Conservation (phyloP, 2,113 vertebrate species). For the Eclectus roratus region DNA sequence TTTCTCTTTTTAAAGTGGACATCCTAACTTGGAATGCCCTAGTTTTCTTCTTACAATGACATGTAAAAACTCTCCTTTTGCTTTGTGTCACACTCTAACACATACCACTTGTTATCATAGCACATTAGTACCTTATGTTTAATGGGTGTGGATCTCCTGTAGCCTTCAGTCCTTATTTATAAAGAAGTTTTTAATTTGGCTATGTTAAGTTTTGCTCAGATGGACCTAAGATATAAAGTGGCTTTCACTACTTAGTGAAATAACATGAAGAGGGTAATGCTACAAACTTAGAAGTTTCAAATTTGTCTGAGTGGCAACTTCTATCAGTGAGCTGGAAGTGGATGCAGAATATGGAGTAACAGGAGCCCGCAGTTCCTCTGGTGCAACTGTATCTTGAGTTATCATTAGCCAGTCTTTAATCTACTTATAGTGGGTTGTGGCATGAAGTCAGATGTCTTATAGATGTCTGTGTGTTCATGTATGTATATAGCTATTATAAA, state of each 20-base stretch:
- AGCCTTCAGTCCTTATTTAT: background rate
- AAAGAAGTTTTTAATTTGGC: background rate
- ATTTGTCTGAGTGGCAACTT: background rate
- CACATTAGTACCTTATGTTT: background rate
- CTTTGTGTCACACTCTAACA: background rate
- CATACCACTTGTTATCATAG: background rate
- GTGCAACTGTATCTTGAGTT: background rate
- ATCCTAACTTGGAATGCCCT: background rate
- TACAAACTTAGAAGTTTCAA: background rate
- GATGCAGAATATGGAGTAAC: background rate
- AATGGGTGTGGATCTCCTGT: background rate
- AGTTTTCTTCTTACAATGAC: background rate
- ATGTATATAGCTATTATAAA: background rate
- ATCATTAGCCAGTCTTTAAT: background rate
- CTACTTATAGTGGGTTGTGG: background rate
- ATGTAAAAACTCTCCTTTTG: background rate
- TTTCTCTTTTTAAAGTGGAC: background rate
- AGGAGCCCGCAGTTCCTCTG: background rate
- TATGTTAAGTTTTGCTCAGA: background rate
- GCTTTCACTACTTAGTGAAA: background rate
- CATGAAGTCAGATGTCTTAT: background rate
- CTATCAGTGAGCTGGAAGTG: background rate
- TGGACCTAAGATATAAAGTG: background rate
- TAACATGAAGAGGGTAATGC: background rate
- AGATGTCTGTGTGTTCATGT: background rate